Base-by-base conservation (phyloP, 2,888 invertebrate genomes). In the Drosophila demipolita region DNA sequence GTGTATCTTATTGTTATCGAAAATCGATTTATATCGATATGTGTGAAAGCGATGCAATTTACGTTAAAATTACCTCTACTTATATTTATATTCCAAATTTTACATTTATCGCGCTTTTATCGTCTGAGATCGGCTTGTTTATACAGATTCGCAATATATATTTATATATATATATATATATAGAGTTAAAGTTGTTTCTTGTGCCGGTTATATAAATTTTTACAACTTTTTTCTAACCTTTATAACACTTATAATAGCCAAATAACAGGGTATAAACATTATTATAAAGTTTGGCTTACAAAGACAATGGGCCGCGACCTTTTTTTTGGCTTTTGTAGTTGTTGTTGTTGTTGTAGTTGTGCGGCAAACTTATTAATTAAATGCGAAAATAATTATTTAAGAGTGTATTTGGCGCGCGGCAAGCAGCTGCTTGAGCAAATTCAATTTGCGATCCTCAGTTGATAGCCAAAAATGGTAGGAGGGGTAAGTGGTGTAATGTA, bases 291-390 rank as follows among this genome's bases (percentile, higher is more conserved):
- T 79, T 78, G 73, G 78, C 63, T 59, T 52, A 52, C 42, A 49
- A 17, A 76, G 61, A 78, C 69, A 81, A 81, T 64, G 45, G 70
- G 26, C 15, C 33, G 49, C 20, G 62, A 74, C 82, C 78, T 81
- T 79, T 76, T 75, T 53, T 40, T 9, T 48, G 48, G 68, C 53
- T 62, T 70, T 69, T 75, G 58, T 63, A 66, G 62, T 23, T 60
- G 73, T 53, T 42, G 20, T 67, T 75, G 60, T 65, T 67, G 64
- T 23, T 59, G 70, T 45, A 23, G 29, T 35, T 40, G 58, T 62
- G 36, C 20, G 59, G 3, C 57, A 82, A 85, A 85, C 75, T 87
- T 85, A 82, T 87, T 85, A 85, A 89, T 85, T 85, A 85, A 89
- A 85, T 60, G 70, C 59, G 65, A 60, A 70, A 62, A 78, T 80